These are phyloP conservation scores for Heteromurus nitidus DNA, from an alignment of 2,888 invertebrate species.

Conservation along the genomic window DNA sequence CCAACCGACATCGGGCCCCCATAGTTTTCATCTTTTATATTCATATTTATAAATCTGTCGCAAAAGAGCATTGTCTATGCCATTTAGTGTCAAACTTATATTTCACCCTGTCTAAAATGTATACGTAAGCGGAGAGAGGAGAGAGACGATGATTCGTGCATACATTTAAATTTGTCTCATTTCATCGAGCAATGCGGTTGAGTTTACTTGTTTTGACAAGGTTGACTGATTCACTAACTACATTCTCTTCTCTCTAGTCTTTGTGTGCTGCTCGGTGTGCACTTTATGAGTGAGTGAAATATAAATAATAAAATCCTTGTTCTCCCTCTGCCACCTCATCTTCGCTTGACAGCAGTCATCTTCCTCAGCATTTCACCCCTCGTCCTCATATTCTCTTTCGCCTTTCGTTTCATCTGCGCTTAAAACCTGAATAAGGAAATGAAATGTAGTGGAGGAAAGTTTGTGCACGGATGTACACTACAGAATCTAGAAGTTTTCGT, in stretches of 20 bases:
- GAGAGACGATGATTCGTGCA: not conserved
- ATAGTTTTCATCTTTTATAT: slow-evolving; percentile 48
- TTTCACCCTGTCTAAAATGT: not conserved
- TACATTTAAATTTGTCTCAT: slow-evolving; percentile 61
- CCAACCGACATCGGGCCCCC: slow-evolving; percentile 35
- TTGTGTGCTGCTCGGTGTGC: slow-evolving; percentile 40
- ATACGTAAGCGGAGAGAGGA: not conserved
- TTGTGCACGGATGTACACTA: too few relatives aligned
- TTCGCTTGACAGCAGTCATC: slow-evolving; percentile 47
- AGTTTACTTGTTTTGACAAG: slow-evolving; percentile 59
- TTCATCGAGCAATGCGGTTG: slow-evolving; percentile 46
- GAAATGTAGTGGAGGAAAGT: too few relatives aligned
- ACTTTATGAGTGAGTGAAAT: slow-evolving; percentile 50
- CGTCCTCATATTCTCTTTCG: too few relatives aligned
- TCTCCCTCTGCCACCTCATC: slow-evolving; percentile 20
- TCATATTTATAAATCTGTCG: slow-evolving; percentile 51
- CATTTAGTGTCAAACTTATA: slow-evolving; percentile 32
- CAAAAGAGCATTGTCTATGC: slow-evolving; percentile 50
- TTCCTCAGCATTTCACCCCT: slow-evolving; percentile 44
- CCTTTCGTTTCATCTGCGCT: too few relatives aligned
- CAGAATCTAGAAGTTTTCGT: too few relatives aligned
- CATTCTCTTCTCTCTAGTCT: slow-evolving; percentile 25
- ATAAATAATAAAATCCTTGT: slow-evolving; percentile 55
- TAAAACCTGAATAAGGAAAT: too few relatives aligned
- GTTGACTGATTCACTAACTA: slow-evolving; percentile 54